phyloP scores from a whole-genome alignment of 2,888 invertebrate genomes.

The Cosmorhoe ocellata region DNA sequence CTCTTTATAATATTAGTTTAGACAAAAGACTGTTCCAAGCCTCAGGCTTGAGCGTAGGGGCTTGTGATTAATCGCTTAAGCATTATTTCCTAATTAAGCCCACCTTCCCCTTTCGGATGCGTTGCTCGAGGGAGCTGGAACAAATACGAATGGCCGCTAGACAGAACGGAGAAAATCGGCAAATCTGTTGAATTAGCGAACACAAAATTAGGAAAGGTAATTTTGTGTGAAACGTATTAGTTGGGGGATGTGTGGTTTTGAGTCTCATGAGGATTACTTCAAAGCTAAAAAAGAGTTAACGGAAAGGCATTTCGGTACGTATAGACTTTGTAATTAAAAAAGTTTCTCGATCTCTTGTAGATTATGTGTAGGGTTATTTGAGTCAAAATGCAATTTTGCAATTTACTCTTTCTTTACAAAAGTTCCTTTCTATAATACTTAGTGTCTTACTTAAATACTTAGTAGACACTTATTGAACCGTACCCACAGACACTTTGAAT shows the following conservation, averaged over 20 bases:
- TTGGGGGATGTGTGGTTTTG: slow-evolving; percentile 21
- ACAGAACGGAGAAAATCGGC: slow-evolving; percentile 58
- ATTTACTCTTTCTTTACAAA: too few species aligned
- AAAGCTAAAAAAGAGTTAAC: neutral
- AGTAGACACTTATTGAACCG: slow-evolving; percentile 1
- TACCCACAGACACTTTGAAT: slow-evolving; percentile 10
- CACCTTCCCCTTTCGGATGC: slow-evolving; percentile 68
- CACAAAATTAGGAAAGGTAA: slow-evolving; percentile 57
- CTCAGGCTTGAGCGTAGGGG: slow-evolving; percentile 41
- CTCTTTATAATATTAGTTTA: too few species aligned
- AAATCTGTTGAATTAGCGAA: slow-evolving; percentile 68
- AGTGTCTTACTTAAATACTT: neutral
- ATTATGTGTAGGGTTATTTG: too few species aligned
- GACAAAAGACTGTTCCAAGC: too few species aligned
- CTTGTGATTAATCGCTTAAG: slow-evolving; percentile 78
- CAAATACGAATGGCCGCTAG: slow-evolving; percentile 60
- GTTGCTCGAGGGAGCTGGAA: slow-evolving; percentile 63
- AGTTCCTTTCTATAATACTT: too few species aligned
- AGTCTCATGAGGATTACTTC: slow-evolving; percentile 9
- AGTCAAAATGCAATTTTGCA: too few species aligned
- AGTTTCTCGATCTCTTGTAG: too few species aligned
- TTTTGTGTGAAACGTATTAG: slow-evolving; percentile 31
- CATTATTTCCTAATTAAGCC: slow-evolving; percentile 81
- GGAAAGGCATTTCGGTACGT: neutral
- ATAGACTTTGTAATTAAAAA: neutral